These are phyloP conservation scores for Ceratoteleas bidentatus DNA, from an alignment of 1,140 invertebrate species.

Conservation along the genomic window DNA sequence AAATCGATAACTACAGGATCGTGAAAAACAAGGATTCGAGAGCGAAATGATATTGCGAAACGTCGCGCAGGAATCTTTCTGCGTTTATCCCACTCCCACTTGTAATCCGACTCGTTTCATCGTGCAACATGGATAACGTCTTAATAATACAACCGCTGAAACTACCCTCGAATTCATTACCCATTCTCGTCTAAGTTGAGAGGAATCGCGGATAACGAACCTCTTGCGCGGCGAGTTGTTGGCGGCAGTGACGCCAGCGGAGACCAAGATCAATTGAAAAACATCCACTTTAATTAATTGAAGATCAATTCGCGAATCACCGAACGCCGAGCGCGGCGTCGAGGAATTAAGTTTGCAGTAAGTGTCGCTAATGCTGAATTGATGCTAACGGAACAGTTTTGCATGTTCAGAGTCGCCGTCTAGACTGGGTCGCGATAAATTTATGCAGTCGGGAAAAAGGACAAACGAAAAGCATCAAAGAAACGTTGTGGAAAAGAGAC, in stretches of 20 bases:
- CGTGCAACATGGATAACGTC: constrained; percentile 68
- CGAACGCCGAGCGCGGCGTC: constrained; percentile 24
- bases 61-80: constrained; percentile 5
- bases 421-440: not conserved
- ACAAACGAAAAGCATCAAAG: no score
- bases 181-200: constrained; percentile 73
- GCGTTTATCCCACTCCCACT: constrained; percentile 44
- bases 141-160: constrained; percentile 78
- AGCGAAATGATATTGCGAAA: no score
- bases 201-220: constrained; percentile 78
- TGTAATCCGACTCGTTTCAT: constrained; percentile 39
- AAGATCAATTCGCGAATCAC: constrained; percentile 70
- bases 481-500: no score
- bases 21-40: no score
- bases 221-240: constrained; percentile 66
- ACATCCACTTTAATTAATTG: constrained; percentile 74
- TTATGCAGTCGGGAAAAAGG: no score
- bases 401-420: constrained; percentile 46
- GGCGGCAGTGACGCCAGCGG: constrained; percentile 38
- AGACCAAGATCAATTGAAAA: constrained; percentile 74
- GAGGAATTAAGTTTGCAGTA: constrained; percentile 26
- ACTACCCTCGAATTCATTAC: constrained; percentile 77
- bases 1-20: no score
- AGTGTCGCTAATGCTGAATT: constrained; percentile 42
- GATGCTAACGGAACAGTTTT: constrained; percentile 29